These are phyloP conservation scores for Polyommatus icarus DNA, from an alignment of 2,888 invertebrate genomes.

Conservation along the genomic window DNA sequence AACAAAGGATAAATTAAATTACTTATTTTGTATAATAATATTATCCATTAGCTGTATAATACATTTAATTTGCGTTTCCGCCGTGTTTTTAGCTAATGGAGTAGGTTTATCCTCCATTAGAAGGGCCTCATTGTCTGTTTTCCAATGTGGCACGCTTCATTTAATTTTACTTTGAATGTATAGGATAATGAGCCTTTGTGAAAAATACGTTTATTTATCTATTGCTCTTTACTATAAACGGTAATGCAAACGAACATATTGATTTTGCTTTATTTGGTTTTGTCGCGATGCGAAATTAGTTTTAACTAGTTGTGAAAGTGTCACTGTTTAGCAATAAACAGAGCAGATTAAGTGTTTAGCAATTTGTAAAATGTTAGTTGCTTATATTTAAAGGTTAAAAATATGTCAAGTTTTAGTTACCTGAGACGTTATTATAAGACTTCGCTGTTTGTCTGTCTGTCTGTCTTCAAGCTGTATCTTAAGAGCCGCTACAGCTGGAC, in stretches of 20 bases:
- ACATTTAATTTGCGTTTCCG: conserved; percentile 26
- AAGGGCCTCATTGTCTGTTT: conserved; percentile 33
- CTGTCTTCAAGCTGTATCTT: no score
- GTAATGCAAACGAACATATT: not conserved
- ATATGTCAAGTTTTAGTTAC: no score
- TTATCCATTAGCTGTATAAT: not conserved
- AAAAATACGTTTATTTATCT: conserved; percentile 25
- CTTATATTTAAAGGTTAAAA: no score
- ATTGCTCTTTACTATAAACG: not conserved
- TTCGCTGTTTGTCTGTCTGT: no score
- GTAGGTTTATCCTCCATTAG: conserved; percentile 34
- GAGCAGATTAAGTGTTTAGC: no score
- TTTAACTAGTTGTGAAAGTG: not conserved
- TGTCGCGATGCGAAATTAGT: not conserved
- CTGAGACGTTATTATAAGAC: no score
- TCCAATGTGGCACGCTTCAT: conserved; percentile 33
- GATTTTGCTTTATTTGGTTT: not conserved
- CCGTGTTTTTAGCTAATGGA: conserved; percentile 31
- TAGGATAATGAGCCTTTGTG: conserved; percentile 15
- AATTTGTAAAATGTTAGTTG: no score
- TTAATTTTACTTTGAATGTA: conserved; percentile 34
- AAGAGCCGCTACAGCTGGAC: no score
- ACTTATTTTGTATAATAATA: conserved; percentile 1
- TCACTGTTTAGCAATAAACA: no score
- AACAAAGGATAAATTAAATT: not conserved